These are phyloP conservation scores for Hylaeus anthracinus DNA, from an alignment of 1,140 invertebrate species.

Conservation along the genomic window DNA sequence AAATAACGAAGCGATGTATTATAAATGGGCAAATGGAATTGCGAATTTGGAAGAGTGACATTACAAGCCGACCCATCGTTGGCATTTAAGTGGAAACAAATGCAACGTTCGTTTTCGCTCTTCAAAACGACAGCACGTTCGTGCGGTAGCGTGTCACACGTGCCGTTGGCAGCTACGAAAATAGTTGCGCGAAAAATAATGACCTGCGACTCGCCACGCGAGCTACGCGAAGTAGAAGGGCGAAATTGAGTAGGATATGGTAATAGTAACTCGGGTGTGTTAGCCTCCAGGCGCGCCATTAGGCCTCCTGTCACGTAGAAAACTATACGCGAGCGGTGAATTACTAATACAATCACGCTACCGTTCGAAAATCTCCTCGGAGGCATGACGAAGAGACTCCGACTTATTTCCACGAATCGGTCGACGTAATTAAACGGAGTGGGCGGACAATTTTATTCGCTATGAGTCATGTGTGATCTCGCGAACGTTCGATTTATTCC, in stretches of 20 bases:
- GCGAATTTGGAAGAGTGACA: not conserved
- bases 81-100: slow-evolving; percentile 78
- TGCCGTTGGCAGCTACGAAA: slow-evolving; percentile 69
- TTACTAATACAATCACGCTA: slow-evolving; percentile 47
- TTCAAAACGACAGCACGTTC: slow-evolving; percentile 61
- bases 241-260: slow-evolving; percentile 51
- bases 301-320: slow-evolving; percentile 63
- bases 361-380: slow-evolving; percentile 49
- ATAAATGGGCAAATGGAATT: not conserved
- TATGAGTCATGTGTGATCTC: too few species aligned
- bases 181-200: slow-evolving; percentile 77
- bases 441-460: not conserved
- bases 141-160: slow-evolving; percentile 65
- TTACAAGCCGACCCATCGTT: slow-evolving; percentile 31
- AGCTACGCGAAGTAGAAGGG: slow-evolving; percentile 43
- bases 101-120: slow-evolving; percentile 66
- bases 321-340: slow-evolving; percentile 36
- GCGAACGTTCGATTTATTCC: too few species aligned
- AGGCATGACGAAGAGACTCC: slow-evolving; percentile 6
- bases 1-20: not conserved
- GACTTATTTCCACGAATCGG: not conserved
- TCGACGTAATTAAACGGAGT: not conserved
- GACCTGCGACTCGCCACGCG: slow-evolving; percentile 64
- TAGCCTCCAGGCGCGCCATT: slow-evolving; percentile 61
- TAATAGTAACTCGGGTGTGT: slow-evolving; percentile 41